phyloP scores from a whole-genome alignment of 1,140 invertebrate species.

The Pissodes strobi region DNA sequence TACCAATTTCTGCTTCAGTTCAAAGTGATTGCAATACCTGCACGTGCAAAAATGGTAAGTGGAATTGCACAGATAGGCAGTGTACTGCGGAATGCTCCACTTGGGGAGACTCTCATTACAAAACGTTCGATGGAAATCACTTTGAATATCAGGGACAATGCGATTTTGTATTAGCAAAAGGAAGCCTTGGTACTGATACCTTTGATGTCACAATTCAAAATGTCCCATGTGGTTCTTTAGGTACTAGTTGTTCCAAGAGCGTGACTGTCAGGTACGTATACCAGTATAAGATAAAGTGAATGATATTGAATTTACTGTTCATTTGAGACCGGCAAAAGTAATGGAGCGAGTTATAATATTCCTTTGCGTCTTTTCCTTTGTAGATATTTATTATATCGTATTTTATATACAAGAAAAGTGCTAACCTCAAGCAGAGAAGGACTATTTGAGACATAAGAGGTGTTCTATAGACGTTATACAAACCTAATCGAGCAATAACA shows the following conservation, averaged over 20 bases:
- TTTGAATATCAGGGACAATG: constrained; percentile 89
- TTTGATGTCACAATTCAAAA: constrained; percentile 74
- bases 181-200: constrained; percentile 63
- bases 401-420: no score
- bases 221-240: constrained; percentile 81
- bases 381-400: no score
- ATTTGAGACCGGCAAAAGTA: no score
- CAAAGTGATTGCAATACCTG: constrained; percentile 56
- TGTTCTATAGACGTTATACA: no score
- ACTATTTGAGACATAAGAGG: no score
- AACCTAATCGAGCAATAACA: no score
- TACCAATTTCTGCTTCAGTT: constrained; percentile 14
- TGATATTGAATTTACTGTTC: no score
- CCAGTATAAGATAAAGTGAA: neutral
- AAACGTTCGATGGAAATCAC: constrained; percentile 80
- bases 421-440: no score
- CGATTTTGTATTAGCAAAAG: constrained; percentile 82
- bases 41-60: constrained; percentile 67
- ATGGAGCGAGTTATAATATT: no score
- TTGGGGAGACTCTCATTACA: constrained; percentile 88
- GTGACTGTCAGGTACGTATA: constrained; percentile 59
- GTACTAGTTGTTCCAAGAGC: constrained; percentile 86
- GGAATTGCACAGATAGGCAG: constrained; percentile 67
- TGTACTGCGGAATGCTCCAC: constrained; percentile 75
- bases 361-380: no score